Evolutionary conservation across 2,888 invertebrate species (phyloP).

Genomic region (Pristionchus fissidentatus): DNA sequence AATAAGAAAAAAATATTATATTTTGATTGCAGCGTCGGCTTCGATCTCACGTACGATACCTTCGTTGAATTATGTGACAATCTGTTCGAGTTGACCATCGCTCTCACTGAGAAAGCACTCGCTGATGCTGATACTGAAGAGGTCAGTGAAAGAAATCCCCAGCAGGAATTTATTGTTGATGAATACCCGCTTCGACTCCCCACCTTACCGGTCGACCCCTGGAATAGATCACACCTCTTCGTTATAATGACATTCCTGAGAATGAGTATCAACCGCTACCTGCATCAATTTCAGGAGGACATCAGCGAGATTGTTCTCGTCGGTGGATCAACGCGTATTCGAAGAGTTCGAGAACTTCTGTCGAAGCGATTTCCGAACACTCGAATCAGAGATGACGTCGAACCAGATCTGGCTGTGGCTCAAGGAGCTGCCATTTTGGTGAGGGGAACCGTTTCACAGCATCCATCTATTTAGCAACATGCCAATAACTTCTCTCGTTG

Average conservation of each 20-base stretch:
- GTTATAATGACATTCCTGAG: too few relatives aligned
- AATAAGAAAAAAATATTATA: too few relatives aligned
- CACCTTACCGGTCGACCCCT: neutral
- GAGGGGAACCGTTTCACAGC: too few relatives aligned
- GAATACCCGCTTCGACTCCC: too few relatives aligned
- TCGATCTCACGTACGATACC: neutral
- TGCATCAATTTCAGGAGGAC: neutral
- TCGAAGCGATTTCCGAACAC: neutral
- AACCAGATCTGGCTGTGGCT: neutral
- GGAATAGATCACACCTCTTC: too few relatives aligned
- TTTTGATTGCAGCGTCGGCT: neutral
- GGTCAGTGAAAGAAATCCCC: neutral
- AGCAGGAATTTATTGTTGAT: neutral
- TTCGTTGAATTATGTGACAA: constrained; percentile 13
- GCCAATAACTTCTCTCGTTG: too few relatives aligned
- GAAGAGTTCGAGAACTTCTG: neutral
- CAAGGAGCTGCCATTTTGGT: neutral
- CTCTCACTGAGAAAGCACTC: neutral
- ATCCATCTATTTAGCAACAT: too few relatives aligned
- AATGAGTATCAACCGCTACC: neutral
- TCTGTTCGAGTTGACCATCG: neutral
- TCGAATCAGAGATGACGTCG: neutral
- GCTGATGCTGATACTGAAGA: neutral
- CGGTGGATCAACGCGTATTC: constrained; percentile 7
- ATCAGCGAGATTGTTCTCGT: constrained; percentile 23